A percentile compares a stretch with the other conserved stretches of the same genome.
Evolutionary conservation across 2,797 vertebrate genomes (phyloP).

Genomic region (Sciaenops ocellatus): DNA sequence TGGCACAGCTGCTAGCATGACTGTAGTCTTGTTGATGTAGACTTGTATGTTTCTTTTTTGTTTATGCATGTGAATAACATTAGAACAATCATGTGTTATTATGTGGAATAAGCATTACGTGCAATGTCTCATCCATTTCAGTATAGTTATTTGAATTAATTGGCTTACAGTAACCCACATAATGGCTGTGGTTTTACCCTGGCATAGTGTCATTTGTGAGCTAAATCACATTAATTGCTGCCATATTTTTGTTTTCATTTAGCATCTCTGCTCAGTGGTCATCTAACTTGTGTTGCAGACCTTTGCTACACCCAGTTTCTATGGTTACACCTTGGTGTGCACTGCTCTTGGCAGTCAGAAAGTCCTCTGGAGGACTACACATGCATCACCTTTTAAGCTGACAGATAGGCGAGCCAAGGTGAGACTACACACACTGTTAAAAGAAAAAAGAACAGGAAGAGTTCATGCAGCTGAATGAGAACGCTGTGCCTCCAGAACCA

Average conservation of each 20-base stretch:
- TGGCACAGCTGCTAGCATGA: background rate
- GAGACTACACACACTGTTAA: slow-evolving; percentile 21
- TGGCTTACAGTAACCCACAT: background rate
- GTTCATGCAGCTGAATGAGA: slow-evolving; percentile 35
- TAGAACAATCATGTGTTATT: background rate
- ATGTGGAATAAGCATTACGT: background rate
- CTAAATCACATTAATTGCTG: background rate
- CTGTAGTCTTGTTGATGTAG: background rate
- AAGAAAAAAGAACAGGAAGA: slow-evolving; percentile 30
- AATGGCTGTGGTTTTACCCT: background rate
- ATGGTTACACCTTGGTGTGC: slow-evolving; percentile 56
- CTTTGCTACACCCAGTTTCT: slow-evolving; percentile 57
- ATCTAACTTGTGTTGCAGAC: slow-evolving; percentile 30
- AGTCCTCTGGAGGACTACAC: slow-evolving; percentile 11
- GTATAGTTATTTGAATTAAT: background rate
- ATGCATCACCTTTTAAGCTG: slow-evolving; percentile 39
- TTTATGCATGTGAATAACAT: background rate
- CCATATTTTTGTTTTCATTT: background rate
- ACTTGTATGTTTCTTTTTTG: background rate
- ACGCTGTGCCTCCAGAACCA: slow-evolving; percentile 21
- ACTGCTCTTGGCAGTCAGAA: slow-evolving; percentile 15
- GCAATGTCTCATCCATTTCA: background rate
- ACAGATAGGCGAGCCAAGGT: slow-evolving; percentile 46
- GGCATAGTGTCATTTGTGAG: background rate
- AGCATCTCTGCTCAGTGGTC: slow-evolving; percentile 11